A percentile compares a stretch with the other conserved stretches of the same genome.
Evolutionary conservation across 2,113 vertebrate species (phyloP).

Genomic region (Okapia johnstoni): DNA sequence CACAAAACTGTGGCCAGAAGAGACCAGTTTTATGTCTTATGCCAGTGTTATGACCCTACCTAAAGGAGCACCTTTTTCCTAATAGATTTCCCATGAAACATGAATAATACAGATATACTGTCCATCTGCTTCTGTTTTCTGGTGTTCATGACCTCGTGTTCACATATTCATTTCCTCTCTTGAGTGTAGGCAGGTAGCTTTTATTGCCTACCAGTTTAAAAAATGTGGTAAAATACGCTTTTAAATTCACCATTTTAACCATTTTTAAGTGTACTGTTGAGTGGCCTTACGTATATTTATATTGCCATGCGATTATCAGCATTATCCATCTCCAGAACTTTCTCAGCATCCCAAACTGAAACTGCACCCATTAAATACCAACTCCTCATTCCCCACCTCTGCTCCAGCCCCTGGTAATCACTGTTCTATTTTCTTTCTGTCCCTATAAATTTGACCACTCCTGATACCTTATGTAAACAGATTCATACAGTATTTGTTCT

Average conservation of each 20-base stretch:
- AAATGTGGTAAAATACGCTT: background rate
- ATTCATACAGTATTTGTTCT: background rate
- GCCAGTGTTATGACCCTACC: too few species aligned
- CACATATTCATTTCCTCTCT: background rate
- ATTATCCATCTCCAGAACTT: background rate
- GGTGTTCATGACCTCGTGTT: background rate
- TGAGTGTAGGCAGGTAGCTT: background rate
- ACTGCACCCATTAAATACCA: background rate
- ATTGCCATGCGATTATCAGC: background rate
- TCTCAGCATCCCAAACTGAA: background rate
- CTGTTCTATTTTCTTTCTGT: background rate
- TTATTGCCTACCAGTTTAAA: background rate
- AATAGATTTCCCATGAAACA: background rate
- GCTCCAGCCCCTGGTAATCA: background rate
- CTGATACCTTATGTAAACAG: background rate
- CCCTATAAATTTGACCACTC: background rate
- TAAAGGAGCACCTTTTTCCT: background rate
- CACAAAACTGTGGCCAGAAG: background rate
- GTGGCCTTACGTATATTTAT: background rate
- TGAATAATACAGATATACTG: background rate
- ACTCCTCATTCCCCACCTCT: too few species aligned
- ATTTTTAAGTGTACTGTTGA: background rate
- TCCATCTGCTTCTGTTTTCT: background rate
- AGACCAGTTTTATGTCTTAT: background rate
- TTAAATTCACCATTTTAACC: background rate